Conservation (phyloP, 2,113 vertebrate genomes). For the Camelus bactrianus region DNA sequence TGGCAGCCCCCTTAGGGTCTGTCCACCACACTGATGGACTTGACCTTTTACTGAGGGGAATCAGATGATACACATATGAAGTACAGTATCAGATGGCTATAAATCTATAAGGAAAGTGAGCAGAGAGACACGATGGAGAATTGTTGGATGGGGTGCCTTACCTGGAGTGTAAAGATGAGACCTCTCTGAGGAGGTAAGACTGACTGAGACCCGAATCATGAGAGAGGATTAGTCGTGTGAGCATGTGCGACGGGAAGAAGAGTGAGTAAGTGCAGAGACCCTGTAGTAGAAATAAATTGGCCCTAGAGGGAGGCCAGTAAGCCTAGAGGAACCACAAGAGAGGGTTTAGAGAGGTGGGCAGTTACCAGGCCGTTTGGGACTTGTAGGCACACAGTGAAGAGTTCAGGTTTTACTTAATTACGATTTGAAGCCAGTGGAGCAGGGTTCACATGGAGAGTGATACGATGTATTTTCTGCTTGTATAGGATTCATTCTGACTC, state of each 20-base stretch:
- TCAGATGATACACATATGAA: background rate
- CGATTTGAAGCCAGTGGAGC: background rate
- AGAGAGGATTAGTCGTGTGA: background rate
- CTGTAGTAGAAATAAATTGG: background rate
- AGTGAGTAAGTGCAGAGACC: background rate
- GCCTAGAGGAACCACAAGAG: background rate
- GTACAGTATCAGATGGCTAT: background rate
- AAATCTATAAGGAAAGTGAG: background rate
- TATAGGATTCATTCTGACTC: background rate
- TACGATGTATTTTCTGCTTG: background rate
- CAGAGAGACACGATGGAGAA: background rate
- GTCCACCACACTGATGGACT: background rate
- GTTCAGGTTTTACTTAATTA: background rate
- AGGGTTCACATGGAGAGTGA: background rate
- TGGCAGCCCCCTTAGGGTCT: background rate
- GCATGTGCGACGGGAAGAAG: background rate
- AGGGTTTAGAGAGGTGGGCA: background rate
- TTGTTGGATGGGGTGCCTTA: background rate
- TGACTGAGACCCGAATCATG: background rate
- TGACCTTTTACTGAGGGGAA: background rate
- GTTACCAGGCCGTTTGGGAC: background rate
- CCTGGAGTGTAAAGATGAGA: background rate
- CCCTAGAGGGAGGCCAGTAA: background rate
- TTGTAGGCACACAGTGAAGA: background rate
- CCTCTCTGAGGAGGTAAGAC: background rate